phyloP scores from a whole-genome alignment of 2,888 invertebrate species.

The Scelioninae gen. 1 region DNA sequence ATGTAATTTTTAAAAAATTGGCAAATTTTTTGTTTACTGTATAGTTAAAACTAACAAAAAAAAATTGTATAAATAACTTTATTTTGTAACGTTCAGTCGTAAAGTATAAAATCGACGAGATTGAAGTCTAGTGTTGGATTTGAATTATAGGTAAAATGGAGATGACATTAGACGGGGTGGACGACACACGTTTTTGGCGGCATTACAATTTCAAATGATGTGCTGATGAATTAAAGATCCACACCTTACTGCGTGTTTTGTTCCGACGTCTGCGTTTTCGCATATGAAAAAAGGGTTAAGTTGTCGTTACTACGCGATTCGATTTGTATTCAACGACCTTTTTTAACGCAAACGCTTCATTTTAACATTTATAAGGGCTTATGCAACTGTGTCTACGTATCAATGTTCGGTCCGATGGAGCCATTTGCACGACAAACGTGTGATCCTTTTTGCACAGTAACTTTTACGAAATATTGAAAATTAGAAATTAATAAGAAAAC shows the following conservation, averaged over 20 bases:
- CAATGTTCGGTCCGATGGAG: conserved; percentile 13
- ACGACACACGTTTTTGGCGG: conserved; percentile 69
- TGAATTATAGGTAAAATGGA: conserved; percentile 20
- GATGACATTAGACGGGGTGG: conserved; percentile 56
- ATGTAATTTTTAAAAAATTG: too few species aligned
- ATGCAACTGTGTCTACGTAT: conserved; percentile 20
- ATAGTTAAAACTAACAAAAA: too few species aligned
- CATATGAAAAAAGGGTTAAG: conserved; percentile 65
- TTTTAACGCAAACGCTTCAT: conserved; percentile 30
- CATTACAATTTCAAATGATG: conserved; percentile 77
- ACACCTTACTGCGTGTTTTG: conserved; percentile 42
- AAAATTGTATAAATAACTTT: background rate
- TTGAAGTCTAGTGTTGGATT: conserved; percentile 30
- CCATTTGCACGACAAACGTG: background rate
- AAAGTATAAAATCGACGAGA: conserved; percentile 46
- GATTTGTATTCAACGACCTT: conserved; percentile 53
- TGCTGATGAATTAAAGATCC: conserved; percentile 78
- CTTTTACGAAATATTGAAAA: background rate
- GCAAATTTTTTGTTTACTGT: too few species aligned
- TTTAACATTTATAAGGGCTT: conserved; percentile 54
- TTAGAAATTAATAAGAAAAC: background rate
- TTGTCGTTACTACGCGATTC: conserved; percentile 44
- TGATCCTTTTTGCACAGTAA: background rate
- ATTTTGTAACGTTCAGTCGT: conserved; percentile 3
- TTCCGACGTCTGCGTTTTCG: conserved; percentile 56